Base-by-base conservation (phyloP, 2,888 invertebrate species). In the Epinotia demarniana region DNA sequence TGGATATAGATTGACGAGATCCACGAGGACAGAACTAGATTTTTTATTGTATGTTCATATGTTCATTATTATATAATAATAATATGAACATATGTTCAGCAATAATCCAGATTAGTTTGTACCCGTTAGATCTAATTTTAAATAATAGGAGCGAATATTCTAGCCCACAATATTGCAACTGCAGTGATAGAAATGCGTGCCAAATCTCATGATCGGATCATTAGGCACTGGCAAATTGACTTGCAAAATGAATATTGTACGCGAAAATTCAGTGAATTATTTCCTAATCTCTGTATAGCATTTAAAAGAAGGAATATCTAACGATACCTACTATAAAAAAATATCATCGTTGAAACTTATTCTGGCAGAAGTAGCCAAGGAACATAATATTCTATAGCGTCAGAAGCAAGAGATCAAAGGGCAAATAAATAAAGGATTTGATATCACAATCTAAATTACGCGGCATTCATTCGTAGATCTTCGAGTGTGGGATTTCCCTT, bases 151-250 rank as follows among this genome's bases (percentile, higher is more conserved):
- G 66, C 5, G 18, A 18, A 39, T 68, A 39, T 43, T 57, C 5
- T 43, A 16, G 12, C 57, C 2, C 39, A 2, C 49, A 69, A 8
- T 23, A 46, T 13, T 67, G 27, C 19, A 19, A 46, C 57, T 69
- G 46, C 58, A 68, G 57, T 19, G 13, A 58, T 58, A 60, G 23
- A 23, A 39, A 46, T 46, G 46, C 69, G 60, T 69, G 58, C 69
- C 58, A 58, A 60, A 46, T 69, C 39, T 18, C 39, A 58, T 46
- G 46, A 69, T 46, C 58, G 58, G 58, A 69, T 69, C 69, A 60
- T 69, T 60, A 69, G 16, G 68, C 68, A 16, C 43, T 43, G 43
- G 69, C 60, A 60, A 69, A 69, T 46, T 60, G 69, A 46, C 69
- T 69, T 60, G 58, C 69, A 69, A 69, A 69, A 46, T 18, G n/a